Evolutionary conservation across 2,888 invertebrate genomes (phyloP), one percentile per base, ranked within the genome.

Genomic region (Allygus modestus): DNA sequence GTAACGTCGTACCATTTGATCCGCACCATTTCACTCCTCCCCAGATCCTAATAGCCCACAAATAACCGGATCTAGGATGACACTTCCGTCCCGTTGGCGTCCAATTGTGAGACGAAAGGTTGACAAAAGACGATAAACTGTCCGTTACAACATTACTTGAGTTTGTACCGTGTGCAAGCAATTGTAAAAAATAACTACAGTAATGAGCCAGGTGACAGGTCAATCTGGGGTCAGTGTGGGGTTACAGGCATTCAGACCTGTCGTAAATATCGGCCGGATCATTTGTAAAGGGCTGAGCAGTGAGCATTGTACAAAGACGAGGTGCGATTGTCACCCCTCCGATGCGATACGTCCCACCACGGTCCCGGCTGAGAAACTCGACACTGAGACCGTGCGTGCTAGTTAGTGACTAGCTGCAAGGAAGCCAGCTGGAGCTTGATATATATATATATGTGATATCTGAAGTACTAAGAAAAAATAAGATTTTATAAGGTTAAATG

Each of bases 191-290:
- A 28, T 65, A 15, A 28, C 54, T 54, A 51, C 58, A 4, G 26
- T 65, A 65, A 65, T 65, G 65, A 65, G 65, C 65, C 65, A 65
- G 65, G 65, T 65, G 65, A 65, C 65, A 65, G 65, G 65, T 65
- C 65, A 65, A 65, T 65, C 65, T 17, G 9, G 17, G 65, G 65
- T 31, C 65, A 65, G 15, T 28, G 58, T 17, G 58, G 58, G 58
- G 26, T 51, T n/a, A 15, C 23, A 58, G 58, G 65, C 65, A 28
- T 46, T 15, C 46, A 46, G 46, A 11, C 15, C 46, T 46, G 54
- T 23, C 54, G 65, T 65, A 65, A 65, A 65, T 65, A 65, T 65
- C 17, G 54, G 54, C 20, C 46, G 58, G 58, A 65, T 65, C 65
- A 65, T 65, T 65, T 65, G 65, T 65, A 15, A 65, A 31, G 65